Evolutionary conservation across 2,888 invertebrate species (phyloP).

Genomic region (Lottia gigantea): DNA sequence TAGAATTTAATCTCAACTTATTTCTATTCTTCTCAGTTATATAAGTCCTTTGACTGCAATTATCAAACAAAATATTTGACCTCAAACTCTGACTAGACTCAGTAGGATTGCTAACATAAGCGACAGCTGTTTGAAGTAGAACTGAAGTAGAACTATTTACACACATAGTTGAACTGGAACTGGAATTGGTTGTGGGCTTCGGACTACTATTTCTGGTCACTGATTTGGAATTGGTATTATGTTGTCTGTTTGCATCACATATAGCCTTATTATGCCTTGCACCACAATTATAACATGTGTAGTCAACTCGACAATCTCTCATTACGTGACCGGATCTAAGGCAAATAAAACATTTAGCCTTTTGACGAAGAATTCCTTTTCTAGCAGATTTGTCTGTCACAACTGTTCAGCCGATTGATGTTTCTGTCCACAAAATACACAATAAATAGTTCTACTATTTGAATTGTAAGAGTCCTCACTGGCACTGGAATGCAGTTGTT

Average conservation of each 20-base stretch:
- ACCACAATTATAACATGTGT: neutral
- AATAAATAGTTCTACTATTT: neutral
- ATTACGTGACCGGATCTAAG: conserved; percentile 4
- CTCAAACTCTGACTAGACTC: neutral
- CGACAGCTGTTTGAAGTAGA: neutral
- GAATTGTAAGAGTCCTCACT: neutral
- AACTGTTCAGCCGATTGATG: neutral
- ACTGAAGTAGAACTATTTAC: neutral
- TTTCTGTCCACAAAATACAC: neutral
- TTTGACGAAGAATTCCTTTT: neutral
- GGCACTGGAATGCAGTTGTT: neutral
- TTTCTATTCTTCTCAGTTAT: neutral
- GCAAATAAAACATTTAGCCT: neutral
- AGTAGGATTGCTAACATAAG: neutral
- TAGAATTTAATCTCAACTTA: neutral
- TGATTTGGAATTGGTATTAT: neutral
- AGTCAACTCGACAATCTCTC: neutral
- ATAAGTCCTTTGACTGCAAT: neutral
- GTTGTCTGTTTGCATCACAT: neutral
- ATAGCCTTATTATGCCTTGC: neutral
- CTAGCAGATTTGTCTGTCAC: neutral
- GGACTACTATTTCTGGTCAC: neutral
- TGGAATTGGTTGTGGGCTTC: neutral
- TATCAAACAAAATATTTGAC: conserved; percentile 1
- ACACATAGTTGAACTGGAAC: neutral